Percentiles rank a stretch among this genome's conserved stretches.
Conservation (phyloP, 1,140 invertebrate species). For the Tetraneura akinire region DNA sequence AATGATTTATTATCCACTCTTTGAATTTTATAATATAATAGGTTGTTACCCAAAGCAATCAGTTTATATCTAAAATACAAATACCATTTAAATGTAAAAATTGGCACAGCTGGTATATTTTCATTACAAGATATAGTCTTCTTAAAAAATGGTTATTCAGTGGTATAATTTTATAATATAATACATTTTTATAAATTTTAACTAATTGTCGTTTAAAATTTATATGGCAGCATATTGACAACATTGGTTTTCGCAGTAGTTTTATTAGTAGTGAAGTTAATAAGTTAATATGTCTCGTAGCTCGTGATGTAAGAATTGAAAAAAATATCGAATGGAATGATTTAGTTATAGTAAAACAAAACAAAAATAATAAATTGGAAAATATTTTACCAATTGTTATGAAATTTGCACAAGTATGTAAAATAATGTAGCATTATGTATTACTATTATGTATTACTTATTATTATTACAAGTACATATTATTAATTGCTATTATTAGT, state of each 20-base stretch:
- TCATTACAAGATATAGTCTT: conserved; percentile 46
- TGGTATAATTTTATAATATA: not conserved
- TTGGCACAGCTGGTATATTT: conserved; percentile 38
- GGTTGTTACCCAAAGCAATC: conserved; percentile 43
- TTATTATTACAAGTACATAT: too few species aligned
- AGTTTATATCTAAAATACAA: conserved; percentile 43
- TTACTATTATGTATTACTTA: too few species aligned
- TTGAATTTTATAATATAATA: not conserved
- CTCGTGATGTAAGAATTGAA: conserved; percentile 81
- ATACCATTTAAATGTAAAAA: conserved; percentile 35
- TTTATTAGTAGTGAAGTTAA: conserved; percentile 86
- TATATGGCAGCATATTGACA: conserved; percentile 75
- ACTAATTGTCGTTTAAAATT: not conserved
- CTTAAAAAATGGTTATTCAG: conserved; percentile 44
- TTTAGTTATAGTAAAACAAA: conserved; percentile 41
- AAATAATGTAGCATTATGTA: not conserved
- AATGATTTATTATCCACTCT: not conserved
- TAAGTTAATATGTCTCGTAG: conserved; percentile 81
- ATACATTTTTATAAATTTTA: not conserved
- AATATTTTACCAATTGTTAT: conserved; percentile 57
- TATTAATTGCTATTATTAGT: conserved; percentile 61
- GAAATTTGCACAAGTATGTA: conserved; percentile 72
- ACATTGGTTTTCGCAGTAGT: conserved; percentile 83
- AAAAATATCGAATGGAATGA: conserved; percentile 66
- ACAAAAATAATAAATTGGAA: conserved; percentile 53